Evolutionary conservation across 1,140 invertebrate species (phyloP).

Genomic region (Stegodyphus dumicola): DNA sequence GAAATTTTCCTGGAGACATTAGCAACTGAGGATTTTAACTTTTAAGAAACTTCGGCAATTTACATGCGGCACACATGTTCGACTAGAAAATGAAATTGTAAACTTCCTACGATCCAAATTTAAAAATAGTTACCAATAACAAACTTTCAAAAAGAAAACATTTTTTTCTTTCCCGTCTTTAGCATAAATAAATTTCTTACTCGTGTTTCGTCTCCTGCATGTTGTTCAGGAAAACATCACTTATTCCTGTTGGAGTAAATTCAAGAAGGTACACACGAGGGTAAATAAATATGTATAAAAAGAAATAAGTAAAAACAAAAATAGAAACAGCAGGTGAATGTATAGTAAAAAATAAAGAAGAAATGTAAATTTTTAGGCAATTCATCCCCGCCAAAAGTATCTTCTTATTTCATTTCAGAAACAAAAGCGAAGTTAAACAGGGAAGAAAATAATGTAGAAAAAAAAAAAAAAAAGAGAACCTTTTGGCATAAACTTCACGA

Average conservation of each 20-base stretch:
- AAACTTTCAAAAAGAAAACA: background rate
- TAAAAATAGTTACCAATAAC: background rate
- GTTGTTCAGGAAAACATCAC: too few relatives aligned
- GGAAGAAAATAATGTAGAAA: background rate
- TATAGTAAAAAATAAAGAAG: background rate
- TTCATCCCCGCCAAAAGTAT: constrained; percentile 7
- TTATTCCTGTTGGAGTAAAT: background rate
- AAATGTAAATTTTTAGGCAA: constrained; percentile 42
- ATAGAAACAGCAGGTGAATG: too few relatives aligned
- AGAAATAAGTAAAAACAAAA: background rate
- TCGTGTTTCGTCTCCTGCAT: background rate
- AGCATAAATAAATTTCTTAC: constrained; percentile 29
- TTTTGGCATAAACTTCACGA: background rate
- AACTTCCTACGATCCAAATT: background rate
- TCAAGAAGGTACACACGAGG: background rate
- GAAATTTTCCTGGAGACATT: too few relatives aligned
- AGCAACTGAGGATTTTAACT: too few relatives aligned
- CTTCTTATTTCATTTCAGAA: background rate
- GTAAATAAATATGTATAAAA: background rate
- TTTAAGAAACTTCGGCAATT: too few relatives aligned
- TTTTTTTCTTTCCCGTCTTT: background rate
- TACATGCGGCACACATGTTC: too few relatives aligned
- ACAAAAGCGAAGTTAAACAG: constrained; percentile 2
- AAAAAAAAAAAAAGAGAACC: too few relatives aligned
- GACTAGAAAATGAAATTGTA: background rate